Conservation (phyloP, 2,113 vertebrate genomes). For the Nestor notabilis region DNA sequence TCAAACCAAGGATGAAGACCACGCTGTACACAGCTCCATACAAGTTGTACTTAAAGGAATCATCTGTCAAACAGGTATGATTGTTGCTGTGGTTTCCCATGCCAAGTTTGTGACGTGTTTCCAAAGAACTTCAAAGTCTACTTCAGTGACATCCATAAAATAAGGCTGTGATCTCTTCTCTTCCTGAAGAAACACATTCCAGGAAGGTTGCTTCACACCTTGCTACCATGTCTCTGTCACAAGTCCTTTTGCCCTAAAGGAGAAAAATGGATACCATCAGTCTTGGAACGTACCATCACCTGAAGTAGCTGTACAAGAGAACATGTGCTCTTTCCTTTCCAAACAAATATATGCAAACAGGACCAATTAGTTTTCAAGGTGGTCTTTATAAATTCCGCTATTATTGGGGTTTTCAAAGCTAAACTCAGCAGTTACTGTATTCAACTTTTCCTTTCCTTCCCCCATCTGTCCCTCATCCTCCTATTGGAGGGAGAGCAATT, state of each 20-base stretch:
- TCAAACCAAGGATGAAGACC: slow-evolving; percentile 91
- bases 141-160: slow-evolving; percentile 68
- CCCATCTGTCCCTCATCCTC: neutral
- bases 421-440: neutral
- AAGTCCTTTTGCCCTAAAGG: slow-evolving; percentile 12
- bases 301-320: too few species aligned
- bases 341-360: neutral
- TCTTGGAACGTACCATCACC: neutral
- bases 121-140: slow-evolving; percentile 29
- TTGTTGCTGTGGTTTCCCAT: slow-evolving; percentile 83
- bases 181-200: slow-evolving; percentile 3
- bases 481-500: neutral
- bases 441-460: neutral
- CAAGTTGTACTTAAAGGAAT: slow-evolving; percentile 98
- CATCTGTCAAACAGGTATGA: slow-evolving; percentile 90
- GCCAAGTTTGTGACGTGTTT: slow-evolving; percentile 51
- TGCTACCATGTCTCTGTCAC: neutral
- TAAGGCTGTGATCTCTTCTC: neutral
- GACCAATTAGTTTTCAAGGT: neutral
- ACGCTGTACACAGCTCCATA: slow-evolving; percentile 95
- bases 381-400: neutral
- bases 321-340: accelerated
- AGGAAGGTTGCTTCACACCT: neutral
- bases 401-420: neutral
- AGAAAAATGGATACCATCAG: neutral